Evolutionary conservation across 2,113 vertebrate species (phyloP), one percentile per base, ranked within the genome.

Genomic region (Corvus hawaiiensis): DNA sequence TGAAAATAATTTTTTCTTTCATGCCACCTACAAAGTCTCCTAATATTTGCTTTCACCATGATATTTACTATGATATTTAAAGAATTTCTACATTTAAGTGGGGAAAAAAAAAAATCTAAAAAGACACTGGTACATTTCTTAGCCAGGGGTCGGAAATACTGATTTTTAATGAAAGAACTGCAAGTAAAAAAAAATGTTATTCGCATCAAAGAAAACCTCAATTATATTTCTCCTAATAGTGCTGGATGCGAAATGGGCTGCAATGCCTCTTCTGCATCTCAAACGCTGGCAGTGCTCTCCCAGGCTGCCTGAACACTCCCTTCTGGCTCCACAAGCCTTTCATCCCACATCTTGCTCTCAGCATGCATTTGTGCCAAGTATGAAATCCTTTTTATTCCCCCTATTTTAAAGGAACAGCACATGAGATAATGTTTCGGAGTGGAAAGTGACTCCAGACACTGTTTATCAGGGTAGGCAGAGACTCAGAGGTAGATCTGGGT

Each of bases 41-140:
- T 82, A 96, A 80, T 93, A 90, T 95, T 97, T 93, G 85, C 59
- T 88, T 85, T 46, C 43, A 66, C 54, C 49, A 21, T 9, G 17
- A 41, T 41, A 41, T 41, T 37, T 84, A 37, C 23, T 51, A 58
- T 5, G 21, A 30, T 63, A 90, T 90, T 93, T 82, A 28, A 88
- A 85, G 43, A 43, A 49, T 58, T 86, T 81, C 35, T 63, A 35
- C 22, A 76, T 39, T 67, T 87, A 78, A 32, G 9, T 22, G 16
- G 16, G n/a, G 7, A 2, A 6, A 51, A 54, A 44, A 44, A 16
- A 17, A 21, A 51, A 49, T 7, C 32, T 51, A 69, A 72, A 66
- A 71, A 74, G 27, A 37, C 51, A 19, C 22, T 13, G 3, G 9
- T 39, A 56, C n/a, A 18, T 75, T 88, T 94, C 44, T 49, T 90